A percentile compares a stretch with the other conserved stretches of the same genome.
These are phyloP conservation scores for Neelides sp. DNA, from an alignment of 1,140 invertebrate species.

Conservation along the genomic window DNA sequence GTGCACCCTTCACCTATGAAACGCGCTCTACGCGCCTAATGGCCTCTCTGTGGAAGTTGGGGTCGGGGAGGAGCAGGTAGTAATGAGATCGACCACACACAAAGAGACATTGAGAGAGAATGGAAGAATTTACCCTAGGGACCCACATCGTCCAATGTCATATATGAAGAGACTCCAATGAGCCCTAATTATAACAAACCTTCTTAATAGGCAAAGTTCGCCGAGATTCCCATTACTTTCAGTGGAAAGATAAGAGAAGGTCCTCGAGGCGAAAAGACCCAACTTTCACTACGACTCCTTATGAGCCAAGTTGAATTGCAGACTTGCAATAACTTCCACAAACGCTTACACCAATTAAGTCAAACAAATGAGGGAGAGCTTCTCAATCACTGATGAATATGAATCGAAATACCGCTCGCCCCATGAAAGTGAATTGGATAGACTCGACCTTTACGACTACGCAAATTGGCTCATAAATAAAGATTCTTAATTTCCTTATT, in stretches of 20 bases:
- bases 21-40: too few relatives aligned
- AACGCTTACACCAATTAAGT: too few relatives aligned
- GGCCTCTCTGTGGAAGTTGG: too few relatives aligned
- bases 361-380: constrained; percentile 12
- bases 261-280: too few relatives aligned
- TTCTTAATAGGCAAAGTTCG: constrained; percentile 18
- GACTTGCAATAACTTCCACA: too few relatives aligned
- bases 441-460: too few relatives aligned
- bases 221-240: too few relatives aligned
- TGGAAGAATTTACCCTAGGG: constrained; percentile 22
- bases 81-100: constrained; percentile 13
- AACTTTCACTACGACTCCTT: too few relatives aligned
- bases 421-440: too few relatives aligned
- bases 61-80: not conserved
- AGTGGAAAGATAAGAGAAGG: too few relatives aligned
- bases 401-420: constrained; percentile 19
- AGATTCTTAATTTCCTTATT: constrained; percentile 31
- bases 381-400: constrained; percentile 18
- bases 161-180: constrained; percentile 23
- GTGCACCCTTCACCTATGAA: too few relatives aligned
- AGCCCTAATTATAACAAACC: constrained; percentile 24
- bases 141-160: constrained; percentile 20
- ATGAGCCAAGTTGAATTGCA: too few relatives aligned
- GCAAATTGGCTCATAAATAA: constrained; percentile 32
- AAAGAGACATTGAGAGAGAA: constrained; percentile 7